A percentile compares a stretch with the other conserved stretches of the same genome.
phyloP scores from a whole-genome alignment of 2,888 invertebrate genomes.

The Tenthredo mesomela region DNA sequence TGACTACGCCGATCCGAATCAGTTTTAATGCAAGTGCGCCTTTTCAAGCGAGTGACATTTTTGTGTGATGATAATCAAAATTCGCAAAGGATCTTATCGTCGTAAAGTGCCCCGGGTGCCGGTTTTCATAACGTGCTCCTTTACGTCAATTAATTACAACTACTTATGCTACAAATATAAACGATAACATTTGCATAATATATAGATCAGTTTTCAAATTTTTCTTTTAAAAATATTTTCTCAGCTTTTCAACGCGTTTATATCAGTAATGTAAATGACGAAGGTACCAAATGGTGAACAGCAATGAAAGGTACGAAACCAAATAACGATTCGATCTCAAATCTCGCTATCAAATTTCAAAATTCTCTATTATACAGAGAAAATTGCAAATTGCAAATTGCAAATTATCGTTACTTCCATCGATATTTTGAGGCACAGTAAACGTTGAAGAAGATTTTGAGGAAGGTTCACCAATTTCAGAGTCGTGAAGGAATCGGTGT shows the following conservation, averaged over 20 bases:
- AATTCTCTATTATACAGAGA: background rate
- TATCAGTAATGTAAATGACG: background rate
- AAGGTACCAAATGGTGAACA: conserved; percentile 41
- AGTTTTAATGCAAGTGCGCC: conserved; percentile 20
- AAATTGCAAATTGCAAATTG: background rate
- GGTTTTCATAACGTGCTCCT: conserved; percentile 6
- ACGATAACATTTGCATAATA: background rate
- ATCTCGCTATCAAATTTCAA: background rate
- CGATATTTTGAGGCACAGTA: no score
- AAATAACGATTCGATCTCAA: background rate
- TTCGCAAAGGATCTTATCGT: conserved; percentile 24
- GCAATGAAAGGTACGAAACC: conserved; percentile 35
- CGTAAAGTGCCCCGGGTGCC: conserved; percentile 15
- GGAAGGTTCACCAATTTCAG: background rate
- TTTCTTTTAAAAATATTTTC: background rate
- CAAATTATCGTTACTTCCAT: no score
- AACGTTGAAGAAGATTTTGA: background rate
- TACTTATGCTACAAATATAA: conserved; percentile 44
- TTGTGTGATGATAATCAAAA: conserved; percentile 43
- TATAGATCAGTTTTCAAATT: background rate
- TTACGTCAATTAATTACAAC: conserved; percentile 12
- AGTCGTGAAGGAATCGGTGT: background rate
- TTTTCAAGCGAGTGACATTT: conserved; percentile 5
- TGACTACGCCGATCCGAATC: conserved; percentile 42
- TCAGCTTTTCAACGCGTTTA: background rate